These are phyloP conservation scores for Limosa lapponica DNA, from an alignment of 2,797 vertebrate genomes.

Conservation along the genomic window DNA sequence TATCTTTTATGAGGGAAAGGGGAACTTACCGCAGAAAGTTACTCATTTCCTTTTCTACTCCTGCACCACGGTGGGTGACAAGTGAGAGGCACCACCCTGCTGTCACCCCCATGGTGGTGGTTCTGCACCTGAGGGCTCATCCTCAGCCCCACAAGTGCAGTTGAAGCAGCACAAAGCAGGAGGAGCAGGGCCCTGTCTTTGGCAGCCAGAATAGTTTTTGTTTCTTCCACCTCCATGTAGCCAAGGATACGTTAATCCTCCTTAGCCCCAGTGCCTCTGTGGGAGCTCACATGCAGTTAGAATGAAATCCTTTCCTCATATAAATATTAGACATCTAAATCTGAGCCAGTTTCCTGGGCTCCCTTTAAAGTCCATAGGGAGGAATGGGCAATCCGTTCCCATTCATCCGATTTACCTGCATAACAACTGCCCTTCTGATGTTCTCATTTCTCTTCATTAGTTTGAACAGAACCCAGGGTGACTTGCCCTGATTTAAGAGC, in stretches of 20 bases:
- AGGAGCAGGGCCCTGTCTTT: background rate
- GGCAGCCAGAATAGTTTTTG: background rate
- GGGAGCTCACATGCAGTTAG: background rate
- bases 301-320: background rate
- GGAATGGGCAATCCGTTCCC: background rate
- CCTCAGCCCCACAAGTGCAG: background rate
- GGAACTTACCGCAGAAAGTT: background rate
- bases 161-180: background rate
- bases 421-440: background rate
- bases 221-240: background rate
- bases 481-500: background rate
- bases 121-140: too few relatives aligned
- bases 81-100: background rate
- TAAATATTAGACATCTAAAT: background rate
- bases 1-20: background rate
- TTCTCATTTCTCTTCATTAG: background rate
- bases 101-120: rapidly evolving
- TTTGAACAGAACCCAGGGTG: background rate
- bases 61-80: background rate
- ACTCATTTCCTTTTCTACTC: background rate
- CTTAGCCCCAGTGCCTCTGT: background rate
- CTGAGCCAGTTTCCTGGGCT: background rate
- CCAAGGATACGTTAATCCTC: background rate
- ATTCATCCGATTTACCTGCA: background rate
- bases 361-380: background rate